Percentiles rank a stretch among this genome's conserved stretches.
phyloP scores from a whole-genome alignment of 2,113 vertebrate species.

The Kryptolebias marmoratus region DNA sequence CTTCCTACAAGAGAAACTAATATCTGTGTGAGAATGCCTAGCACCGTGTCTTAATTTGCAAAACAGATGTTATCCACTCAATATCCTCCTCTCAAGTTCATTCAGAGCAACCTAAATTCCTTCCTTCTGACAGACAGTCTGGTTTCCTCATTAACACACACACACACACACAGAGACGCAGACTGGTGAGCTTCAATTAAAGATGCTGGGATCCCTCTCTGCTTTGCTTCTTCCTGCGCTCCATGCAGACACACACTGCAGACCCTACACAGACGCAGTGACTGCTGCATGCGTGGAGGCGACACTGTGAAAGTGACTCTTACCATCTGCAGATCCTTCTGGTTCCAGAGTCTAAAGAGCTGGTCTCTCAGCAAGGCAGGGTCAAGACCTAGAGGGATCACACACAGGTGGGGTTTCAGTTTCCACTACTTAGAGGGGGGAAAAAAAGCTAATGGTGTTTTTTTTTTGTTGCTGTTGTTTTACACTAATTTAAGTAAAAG shows the following conservation, averaged over 20 bases:
- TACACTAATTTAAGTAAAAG: neutral
- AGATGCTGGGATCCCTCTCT: conserved; percentile 23
- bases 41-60: conserved; percentile 61
- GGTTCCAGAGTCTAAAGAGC: conserved; percentile 74
- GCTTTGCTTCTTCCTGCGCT: conserved; percentile 33
- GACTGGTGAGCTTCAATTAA: conserved; percentile 39
- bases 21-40: conserved; percentile 69
- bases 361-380: conserved; percentile 64
- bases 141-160: conserved; percentile 70
- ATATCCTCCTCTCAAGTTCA: conserved; percentile 77
- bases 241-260: conserved; percentile 26
- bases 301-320: conserved; percentile 65
- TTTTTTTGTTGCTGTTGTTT: neutral
- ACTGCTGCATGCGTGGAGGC: conserved; percentile 26
- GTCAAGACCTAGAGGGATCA: conserved; percentile 71
- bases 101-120: conserved; percentile 75
- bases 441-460: neutral
- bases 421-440: conserved; percentile 13
- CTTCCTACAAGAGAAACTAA: conserved; percentile 63
- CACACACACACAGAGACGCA: conserved; percentile 13
- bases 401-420: conserved; percentile 51
- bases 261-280: conserved; percentile 1
- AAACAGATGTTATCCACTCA: conserved; percentile 76
- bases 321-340: conserved; percentile 76
- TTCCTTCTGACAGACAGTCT: conserved; percentile 74